Evolutionary conservation across 1,140 invertebrate genomes (phyloP).

Genomic region (Carposina sasakii): DNA sequence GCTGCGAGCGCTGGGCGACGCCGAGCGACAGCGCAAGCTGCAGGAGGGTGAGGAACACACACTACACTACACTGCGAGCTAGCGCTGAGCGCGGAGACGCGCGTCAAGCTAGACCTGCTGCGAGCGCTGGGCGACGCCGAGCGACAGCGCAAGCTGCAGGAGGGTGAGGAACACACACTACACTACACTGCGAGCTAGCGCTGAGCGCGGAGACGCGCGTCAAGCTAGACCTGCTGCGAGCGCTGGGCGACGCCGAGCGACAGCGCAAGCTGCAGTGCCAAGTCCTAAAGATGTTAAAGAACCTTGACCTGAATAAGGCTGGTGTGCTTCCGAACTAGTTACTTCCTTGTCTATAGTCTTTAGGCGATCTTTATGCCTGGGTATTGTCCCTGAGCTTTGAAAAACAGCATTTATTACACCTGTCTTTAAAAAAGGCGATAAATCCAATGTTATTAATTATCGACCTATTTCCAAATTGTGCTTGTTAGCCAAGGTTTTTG

Average conservation of each 20-base stretch:
- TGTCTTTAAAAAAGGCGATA: conserved; percentile 22
- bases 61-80: conserved; percentile 95
- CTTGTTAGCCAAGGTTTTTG: conserved; percentile 26
- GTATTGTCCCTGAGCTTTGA: conserved; percentile 25
- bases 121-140: conserved; percentile 96
- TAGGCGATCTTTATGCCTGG: conserved; percentile 15
- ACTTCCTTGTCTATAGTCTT: conserved; percentile 21
- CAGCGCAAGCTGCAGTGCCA: too few species aligned
- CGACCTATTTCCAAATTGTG: conserved; percentile 24
- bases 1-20: conserved; percentile 95
- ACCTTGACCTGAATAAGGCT: too few species aligned
- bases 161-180: too few species aligned
- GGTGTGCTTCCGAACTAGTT: conserved; percentile 10
- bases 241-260: conserved; percentile 94
- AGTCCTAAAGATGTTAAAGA: too few species aligned
- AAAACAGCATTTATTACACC: conserved; percentile 28
- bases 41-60: conserved; percentile 93
- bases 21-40: conserved; percentile 93
- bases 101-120: conserved; percentile 96
- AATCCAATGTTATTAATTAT: conserved; percentile 22
- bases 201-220: conserved; percentile 95
- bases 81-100: conserved; percentile 94
- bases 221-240: conserved; percentile 96
- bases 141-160: conserved; percentile 92
- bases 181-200: conserved; percentile 93